Evolutionary conservation across 2,888 invertebrate genomes (phyloP).

Genomic region (Synergus gifuensis): DNA sequence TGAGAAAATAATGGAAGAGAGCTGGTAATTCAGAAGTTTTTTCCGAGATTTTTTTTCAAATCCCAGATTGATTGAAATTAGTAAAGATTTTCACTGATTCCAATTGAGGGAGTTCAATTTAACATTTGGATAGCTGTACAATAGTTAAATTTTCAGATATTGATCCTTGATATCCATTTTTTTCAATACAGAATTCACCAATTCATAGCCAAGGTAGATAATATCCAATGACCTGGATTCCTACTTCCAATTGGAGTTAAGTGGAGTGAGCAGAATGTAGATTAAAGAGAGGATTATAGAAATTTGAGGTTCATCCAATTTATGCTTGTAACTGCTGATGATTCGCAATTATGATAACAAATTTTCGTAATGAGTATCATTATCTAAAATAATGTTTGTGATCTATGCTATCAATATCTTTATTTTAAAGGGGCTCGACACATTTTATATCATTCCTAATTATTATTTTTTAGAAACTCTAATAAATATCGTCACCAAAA

Average conservation of each 20-base stretch:
- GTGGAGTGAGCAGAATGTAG: conserved; percentile 11
- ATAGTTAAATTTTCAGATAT: not conserved
- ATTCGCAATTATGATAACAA: not conserved
- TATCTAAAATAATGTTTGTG: not conserved
- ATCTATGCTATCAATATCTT: not conserved
- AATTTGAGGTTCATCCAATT: conserved; percentile 21
- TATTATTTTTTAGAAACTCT: no score
- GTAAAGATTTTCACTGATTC: no score
- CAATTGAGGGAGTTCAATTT: no score
- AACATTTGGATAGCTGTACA: not conserved
- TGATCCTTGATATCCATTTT: not conserved
- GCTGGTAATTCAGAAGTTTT: no score
- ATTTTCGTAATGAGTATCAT: not conserved
- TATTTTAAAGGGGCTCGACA: not conserved
- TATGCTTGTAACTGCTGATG: not conserved
- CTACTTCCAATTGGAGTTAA: conserved; percentile 26
- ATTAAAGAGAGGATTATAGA: conserved; percentile 32
- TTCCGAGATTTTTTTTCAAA: no score
- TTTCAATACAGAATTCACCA: not conserved
- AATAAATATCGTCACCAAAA: not conserved
- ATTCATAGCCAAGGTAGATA: conserved; percentile 25
- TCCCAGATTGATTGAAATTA: no score
- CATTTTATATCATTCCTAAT: no score
- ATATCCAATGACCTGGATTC: conserved; percentile 36
- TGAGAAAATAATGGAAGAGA: no score